Evolutionary conservation across 1,140 invertebrate genomes (phyloP).

Genomic region (Anoplophora glabripennis): DNA sequence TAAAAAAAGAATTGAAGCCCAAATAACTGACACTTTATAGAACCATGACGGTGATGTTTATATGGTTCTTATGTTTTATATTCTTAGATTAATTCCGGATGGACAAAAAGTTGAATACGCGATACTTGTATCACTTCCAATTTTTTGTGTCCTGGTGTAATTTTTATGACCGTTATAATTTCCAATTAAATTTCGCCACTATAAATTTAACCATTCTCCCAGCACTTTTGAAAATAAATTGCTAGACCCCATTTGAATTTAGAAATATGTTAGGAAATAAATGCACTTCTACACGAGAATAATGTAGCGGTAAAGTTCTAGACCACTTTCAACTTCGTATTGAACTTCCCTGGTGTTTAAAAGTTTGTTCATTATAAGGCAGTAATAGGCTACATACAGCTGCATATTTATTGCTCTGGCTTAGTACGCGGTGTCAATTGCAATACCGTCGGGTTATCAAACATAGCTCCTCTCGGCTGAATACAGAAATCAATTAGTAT

Average conservation of each 20-base stretch:
- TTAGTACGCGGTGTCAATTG: slow-evolving; percentile 9
- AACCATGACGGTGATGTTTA: too few relatives aligned
- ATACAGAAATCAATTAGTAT: slow-evolving; percentile 25
- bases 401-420: background rate
- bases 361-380: background rate
- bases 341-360: background rate
- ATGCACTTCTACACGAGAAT: slow-evolving; percentile 5
- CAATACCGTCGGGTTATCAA: slow-evolving; percentile 3
- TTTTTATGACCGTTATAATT: too few relatives aligned
- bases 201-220: background rate
- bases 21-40: too few relatives aligned
- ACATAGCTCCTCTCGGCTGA: slow-evolving; percentile 6
- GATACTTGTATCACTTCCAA: too few relatives aligned
- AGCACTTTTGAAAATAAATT: background rate
- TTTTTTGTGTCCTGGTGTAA: too few relatives aligned
- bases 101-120: too few relatives aligned
- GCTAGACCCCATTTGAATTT: background rate
- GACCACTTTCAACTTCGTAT: slow-evolving; percentile 1
- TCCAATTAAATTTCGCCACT: too few relatives aligned
- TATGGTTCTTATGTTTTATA: too few relatives aligned
- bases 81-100: too few relatives aligned
- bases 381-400: background rate
- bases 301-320: slow-evolving; percentile 2
- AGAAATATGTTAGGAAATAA: background rate
- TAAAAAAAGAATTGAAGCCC: too few relatives aligned